Evolutionary conservation across 2,888 invertebrate genomes (phyloP), one percentile per base, ranked within the genome.

Genomic region (Tetranychus truncatus): DNA sequence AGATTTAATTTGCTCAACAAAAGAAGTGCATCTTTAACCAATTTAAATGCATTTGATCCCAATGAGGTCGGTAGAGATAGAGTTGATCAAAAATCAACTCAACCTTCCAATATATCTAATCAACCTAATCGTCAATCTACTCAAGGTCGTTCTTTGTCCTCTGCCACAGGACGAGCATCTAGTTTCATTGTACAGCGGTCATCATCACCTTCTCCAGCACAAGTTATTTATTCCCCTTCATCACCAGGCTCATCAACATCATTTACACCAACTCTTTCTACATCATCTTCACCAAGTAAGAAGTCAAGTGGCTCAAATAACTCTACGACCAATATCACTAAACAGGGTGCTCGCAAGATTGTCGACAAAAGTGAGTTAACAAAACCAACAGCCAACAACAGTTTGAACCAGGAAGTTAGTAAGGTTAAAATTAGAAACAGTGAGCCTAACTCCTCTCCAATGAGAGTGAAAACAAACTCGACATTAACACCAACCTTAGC

Each of bases 1-100:
- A 15, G 65, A 73, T 34, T 65, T 8, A 73, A 73, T 73, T 34
- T 73, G 45, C 24, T 73, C n/a, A 34, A 20, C 15, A 73, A 73
- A 72, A 44, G 72, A 72, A 67, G 67, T 67, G 67, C 67, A 3
- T 67, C 67, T 18, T 67, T 67, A n/a, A 67, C 20, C n/a, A 24
- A 20, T 67, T 67, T 67, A 67, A 67, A 67, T 67, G 20, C 67
- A 11, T 20, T 21, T 15, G 55, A 55, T 55, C 55, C 55, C 15
- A 15, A 15, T 55, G 55, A 15, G 15, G 55, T 9, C 15, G 55
- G 55, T 15, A 15, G 15, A 15, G 55, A 55, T 15, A 55, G 55
- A 55, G 15, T 15, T 15, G 15, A 55, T 55, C 15, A 55, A 2
- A 9, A 15, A 55, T 15, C 55, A 55, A 15, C 15, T 15, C 55